Percentiles rank a stretch among this genome's conserved stretches.
Conservation (phyloP, 2,113 vertebrate genomes). For the Tetraodon nigroviridis region DNA sequence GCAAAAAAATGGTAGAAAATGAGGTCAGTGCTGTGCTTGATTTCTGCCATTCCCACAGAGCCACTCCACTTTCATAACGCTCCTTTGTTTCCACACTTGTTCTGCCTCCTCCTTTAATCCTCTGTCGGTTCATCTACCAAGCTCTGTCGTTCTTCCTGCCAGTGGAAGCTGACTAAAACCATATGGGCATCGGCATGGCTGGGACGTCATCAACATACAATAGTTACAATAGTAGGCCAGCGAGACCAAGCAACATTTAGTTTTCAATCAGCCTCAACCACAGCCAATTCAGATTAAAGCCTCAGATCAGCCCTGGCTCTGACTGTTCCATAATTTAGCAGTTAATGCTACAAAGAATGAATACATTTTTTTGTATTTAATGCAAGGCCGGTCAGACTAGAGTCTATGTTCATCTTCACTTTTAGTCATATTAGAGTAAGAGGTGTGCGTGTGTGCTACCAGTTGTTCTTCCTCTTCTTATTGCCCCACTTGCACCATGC, state of each 20-base stretch:
- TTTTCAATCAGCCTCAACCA: constrained; percentile 14
- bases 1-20: constrained; percentile 26
- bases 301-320: neutral
- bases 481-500: no score
- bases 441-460: constrained; percentile 4
- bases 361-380: neutral
- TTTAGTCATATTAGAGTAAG: constrained; percentile 42
- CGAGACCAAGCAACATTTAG: constrained; percentile 26
- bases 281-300: constrained; percentile 10
- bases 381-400: constrained; percentile 6
- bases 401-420: constrained; percentile 13
- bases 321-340: constrained; percentile 21
- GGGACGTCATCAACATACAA: constrained; percentile 25
- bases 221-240: constrained; percentile 16
- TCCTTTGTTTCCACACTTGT: constrained; percentile 36
- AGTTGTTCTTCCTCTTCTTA: no score
- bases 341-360: constrained; percentile 12
- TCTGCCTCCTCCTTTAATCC: constrained; percentile 9
- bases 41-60: constrained; percentile 18
- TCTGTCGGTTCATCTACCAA: constrained; percentile 12
- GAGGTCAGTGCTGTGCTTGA: constrained; percentile 44
- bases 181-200: constrained; percentile 36
- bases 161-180: constrained; percentile 49
- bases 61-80: constrained; percentile 20
- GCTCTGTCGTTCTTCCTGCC: constrained; percentile 23